These are phyloP conservation scores for Nymphalis io DNA, from an alignment of 1,140 invertebrate genomes.

Conservation along the genomic window DNA sequence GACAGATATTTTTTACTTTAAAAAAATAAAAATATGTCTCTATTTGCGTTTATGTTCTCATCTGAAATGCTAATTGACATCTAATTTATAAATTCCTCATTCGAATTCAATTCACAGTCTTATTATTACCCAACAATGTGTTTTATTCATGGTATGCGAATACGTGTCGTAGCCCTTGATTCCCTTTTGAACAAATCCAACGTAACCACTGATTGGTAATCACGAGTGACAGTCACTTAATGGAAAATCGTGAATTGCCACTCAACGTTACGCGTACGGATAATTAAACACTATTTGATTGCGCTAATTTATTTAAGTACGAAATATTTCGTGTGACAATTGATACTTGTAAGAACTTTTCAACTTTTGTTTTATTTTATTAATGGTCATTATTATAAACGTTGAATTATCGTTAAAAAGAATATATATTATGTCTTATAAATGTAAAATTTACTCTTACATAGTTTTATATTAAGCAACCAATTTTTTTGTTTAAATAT, in stretches of 20 bases:
- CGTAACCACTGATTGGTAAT: slow-evolving; percentile 37
- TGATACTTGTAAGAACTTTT: neutral
- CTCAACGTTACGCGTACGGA: slow-evolving; percentile 26
- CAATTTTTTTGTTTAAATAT: too few relatives aligned
- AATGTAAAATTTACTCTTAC: too few relatives aligned
- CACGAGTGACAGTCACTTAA: slow-evolving; percentile 25
- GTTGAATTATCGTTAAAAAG: too few relatives aligned
- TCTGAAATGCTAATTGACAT: too few relatives aligned
- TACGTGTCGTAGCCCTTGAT: slow-evolving; percentile 35
- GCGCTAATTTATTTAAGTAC: neutral
- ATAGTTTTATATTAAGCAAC: too few relatives aligned
- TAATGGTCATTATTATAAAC: neutral
- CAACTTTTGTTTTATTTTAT: neutral
- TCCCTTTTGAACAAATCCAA: slow-evolving; percentile 27
- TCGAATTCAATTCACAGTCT: slow-evolving; percentile 13
- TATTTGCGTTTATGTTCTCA: too few relatives aligned
- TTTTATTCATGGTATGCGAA: slow-evolving; percentile 34
- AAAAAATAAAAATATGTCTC: too few relatives aligned
- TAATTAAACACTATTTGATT: slow-evolving; percentile 20
- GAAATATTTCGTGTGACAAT: neutral
- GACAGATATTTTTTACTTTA: too few relatives aligned
- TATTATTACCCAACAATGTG: slow-evolving; percentile 22
- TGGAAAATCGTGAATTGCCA: slow-evolving; percentile 37
- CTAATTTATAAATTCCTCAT: neutral
- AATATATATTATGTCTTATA: too few relatives aligned